phyloP scores from a whole-genome alignment of 2,113 vertebrate genomes.

The Eulacestoma nigropectus region DNA sequence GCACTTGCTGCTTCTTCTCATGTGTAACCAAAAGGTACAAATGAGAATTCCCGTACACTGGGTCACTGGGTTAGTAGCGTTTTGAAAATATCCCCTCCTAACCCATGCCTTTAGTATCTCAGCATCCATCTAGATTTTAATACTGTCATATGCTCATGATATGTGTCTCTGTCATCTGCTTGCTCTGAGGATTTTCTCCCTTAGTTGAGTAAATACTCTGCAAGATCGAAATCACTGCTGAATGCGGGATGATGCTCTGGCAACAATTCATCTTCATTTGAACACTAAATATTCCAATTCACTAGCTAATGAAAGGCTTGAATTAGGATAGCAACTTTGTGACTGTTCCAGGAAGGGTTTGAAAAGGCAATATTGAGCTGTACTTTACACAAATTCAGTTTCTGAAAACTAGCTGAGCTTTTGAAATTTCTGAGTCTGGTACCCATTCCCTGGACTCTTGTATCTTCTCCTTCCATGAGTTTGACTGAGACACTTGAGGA shows the following conservation, averaged over 20 bases:
- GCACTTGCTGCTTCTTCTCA: background rate
- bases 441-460: background rate
- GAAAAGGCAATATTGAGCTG: background rate
- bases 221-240: background rate
- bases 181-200: background rate
- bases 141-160: background rate
- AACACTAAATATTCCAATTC: slow-evolving; percentile 12
- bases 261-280: background rate
- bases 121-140: background rate
- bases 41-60: background rate
- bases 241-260: background rate
- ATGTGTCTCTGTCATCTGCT: background rate
- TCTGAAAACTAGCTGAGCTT: background rate
- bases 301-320: background rate
- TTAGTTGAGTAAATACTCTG: background rate
- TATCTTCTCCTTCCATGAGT: background rate
- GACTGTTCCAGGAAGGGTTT: background rate
- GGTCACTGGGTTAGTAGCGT: slow-evolving; percentile 25
- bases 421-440: background rate
- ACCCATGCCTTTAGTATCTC: background rate
- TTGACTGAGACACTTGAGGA: background rate
- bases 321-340: background rate
- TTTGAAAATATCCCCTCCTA: background rate
- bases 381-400: background rate
- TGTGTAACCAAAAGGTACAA: background rate